phyloP scores from a whole-genome alignment of 1,140 invertebrate genomes.

The Ceratina japonica region DNA sequence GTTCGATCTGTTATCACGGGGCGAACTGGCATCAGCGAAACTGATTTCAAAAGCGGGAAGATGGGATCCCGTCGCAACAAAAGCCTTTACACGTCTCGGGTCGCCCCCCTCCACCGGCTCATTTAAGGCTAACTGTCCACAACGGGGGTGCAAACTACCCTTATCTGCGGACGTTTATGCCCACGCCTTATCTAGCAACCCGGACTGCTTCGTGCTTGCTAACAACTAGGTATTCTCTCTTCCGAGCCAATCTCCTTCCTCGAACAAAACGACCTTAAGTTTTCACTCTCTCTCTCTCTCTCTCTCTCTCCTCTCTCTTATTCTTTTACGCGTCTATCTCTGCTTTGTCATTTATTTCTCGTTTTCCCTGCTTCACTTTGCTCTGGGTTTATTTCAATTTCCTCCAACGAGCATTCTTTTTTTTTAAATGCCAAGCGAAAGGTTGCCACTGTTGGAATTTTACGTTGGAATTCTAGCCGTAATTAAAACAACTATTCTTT shows the following conservation, averaged over 20 bases:
- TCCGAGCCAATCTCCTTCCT: slow-evolving; percentile 64
- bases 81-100: slow-evolving; percentile 58
- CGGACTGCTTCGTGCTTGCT: slow-evolving; percentile 68
- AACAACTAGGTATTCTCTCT: slow-evolving; percentile 68
- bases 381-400: slow-evolving; percentile 45
- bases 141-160: slow-evolving; percentile 78
- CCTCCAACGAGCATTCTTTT: background rate
- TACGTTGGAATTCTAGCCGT: too few species aligned
- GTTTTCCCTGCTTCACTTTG: slow-evolving; percentile 15
- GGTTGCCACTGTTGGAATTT: background rate
- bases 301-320: slow-evolving; percentile 2
- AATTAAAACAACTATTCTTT: background rate
- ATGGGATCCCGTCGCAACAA: slow-evolving; percentile 52
- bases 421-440: slow-evolving; percentile 31
- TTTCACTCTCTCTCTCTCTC: slow-evolving; percentile 22
- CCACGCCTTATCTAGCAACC: slow-evolving; percentile 75
- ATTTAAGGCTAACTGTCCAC: slow-evolving; percentile 78
- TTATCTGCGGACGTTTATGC: slow-evolving; percentile 79
- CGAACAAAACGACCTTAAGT: slow-evolving; percentile 59
- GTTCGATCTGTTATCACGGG: slow-evolving; percentile 46
- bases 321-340: background rate
- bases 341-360: slow-evolving; percentile 36
- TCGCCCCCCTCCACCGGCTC: slow-evolving; percentile 62
- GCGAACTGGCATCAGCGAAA: slow-evolving; percentile 40
- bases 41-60: slow-evolving; percentile 62